Base-by-base conservation (phyloP, 2,888 invertebrate genomes). In the Drosophila niveifrons region DNA sequence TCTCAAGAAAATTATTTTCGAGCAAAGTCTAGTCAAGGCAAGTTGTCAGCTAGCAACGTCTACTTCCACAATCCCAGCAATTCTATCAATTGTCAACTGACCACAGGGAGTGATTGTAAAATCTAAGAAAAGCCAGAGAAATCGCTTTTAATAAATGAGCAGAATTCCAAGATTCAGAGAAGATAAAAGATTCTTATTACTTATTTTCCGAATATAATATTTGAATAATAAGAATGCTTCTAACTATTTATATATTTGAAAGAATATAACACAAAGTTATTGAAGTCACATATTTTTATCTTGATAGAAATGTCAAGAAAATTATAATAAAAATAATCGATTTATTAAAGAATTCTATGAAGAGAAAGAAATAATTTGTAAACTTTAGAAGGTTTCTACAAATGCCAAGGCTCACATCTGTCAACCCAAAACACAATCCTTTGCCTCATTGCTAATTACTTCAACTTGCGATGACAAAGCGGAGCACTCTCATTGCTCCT, bases 1-100 rank as follows among this genome's bases (percentile, higher is more conserved):
- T 87, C 76, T 85, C 68, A 80, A 80, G 87, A 66, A 87, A 87
- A 84, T 85, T 87, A 77, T 84, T 85, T 87, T 78, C 56, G 61
- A 67, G 75, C 53, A 61, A 57, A 44, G 74, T 59, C 74, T 64
- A 4, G 74, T 28, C 58, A 58, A 48, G 18, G 10, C 48, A n/a
- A n/a, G 15, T 39, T 48, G 28, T 36, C 47, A 23, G 34, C 11
- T 28, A 34, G 23, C 13, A 46, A 13, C 31, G 18, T 10, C 18
- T 15, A 28, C 34, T 34, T 34, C 18, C 43, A 46, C 15, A 6
- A 15, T 10, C 34, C 34, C 29, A 28, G 47, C 15, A 9, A 17
- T 50, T 17, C 48, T 43, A 15, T 46, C 57, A 57, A 47, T 57
- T 36, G 57, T 34, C 39, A 29, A 39, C 29, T 58, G 48, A 17